Evolutionary conservation across 2,113 vertebrate species (phyloP).

Genomic region (Prionailurus bengalensis): DNA sequence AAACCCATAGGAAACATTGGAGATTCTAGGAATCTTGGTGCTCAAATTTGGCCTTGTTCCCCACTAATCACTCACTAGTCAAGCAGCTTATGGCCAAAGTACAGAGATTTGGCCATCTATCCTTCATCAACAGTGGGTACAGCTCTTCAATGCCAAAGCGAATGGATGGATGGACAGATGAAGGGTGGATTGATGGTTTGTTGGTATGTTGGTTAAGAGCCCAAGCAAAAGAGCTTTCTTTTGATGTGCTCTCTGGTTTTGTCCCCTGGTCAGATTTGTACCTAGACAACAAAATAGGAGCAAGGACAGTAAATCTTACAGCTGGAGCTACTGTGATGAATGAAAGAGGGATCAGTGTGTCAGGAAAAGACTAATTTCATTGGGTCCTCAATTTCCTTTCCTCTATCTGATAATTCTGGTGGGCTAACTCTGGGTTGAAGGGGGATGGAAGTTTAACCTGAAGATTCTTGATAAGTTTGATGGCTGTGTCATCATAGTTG

Average conservation of each 20-base stretch:
- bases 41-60: background rate
- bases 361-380: background rate
- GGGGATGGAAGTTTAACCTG: background rate
- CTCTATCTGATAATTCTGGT: background rate
- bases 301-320: background rate
- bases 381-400: background rate
- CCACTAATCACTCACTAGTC: background rate
- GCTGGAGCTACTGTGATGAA: background rate
- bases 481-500: background rate
- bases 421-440: background rate
- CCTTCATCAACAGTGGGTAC: background rate
- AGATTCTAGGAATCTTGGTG: background rate
- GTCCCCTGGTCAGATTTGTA: background rate
- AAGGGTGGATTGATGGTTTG: background rate
- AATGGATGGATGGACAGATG: background rate
- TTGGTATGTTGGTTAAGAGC: background rate
- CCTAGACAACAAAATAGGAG: background rate
- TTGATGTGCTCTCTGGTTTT: constrained; percentile 18
- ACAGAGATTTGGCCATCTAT: background rate
- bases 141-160: background rate
- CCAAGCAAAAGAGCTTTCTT: background rate
- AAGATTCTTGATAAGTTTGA: background rate
- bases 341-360: too few species aligned
- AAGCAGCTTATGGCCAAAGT: background rate
- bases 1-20: background rate